Evolutionary conservation across 1,140 invertebrate genomes (phyloP), one percentile per base, ranked within the genome.

Genomic region (Scaptomyza graminum): DNA sequence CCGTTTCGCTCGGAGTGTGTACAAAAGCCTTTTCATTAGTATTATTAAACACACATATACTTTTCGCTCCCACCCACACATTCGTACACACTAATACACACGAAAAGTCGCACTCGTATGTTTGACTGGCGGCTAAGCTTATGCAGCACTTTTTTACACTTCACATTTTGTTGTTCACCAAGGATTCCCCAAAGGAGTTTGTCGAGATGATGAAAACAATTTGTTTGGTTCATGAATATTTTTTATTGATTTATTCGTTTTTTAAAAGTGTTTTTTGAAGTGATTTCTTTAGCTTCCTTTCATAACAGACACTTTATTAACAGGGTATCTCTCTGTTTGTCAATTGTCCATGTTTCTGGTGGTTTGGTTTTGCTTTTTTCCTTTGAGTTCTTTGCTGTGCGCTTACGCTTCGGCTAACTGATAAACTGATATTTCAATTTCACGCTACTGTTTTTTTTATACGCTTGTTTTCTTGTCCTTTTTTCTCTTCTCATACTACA

Each of bases 381-480:
- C 54, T 55, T 43, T 46, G 28, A 69, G 66, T 73, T 64, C 51
- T 66, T 69, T 62, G 64, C 41, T 56, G 49, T 54, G 25, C 76
- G 55, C 59, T 61, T 60, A 67, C 65, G 83, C 71, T 75, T 71
- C 65, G 63, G 56, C 74, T 67, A 84, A 85, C 81, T 80, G 81
- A 85, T 85, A 88, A 85, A 85, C 82, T 85, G 82, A 85, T 85
- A 87, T 88, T 85, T 82, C 82, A 85, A 85, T 85, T 85, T 85
- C 76, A 85, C 81, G 81, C 81, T 85, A 47, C 55, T 65, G 62
- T 80, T 84, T 74, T 73, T 18, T 52, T 44, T 66, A 52, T 81
- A 51, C 18, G 41, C 59, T 28, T 55, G 13, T 34, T 52, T 66
- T 37, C 11, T 39, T 56, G 60, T 37, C 47, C 13, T 51, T 44